Conservation (phyloP, 2,797 vertebrate genomes). For the Ceryle rudis region DNA sequence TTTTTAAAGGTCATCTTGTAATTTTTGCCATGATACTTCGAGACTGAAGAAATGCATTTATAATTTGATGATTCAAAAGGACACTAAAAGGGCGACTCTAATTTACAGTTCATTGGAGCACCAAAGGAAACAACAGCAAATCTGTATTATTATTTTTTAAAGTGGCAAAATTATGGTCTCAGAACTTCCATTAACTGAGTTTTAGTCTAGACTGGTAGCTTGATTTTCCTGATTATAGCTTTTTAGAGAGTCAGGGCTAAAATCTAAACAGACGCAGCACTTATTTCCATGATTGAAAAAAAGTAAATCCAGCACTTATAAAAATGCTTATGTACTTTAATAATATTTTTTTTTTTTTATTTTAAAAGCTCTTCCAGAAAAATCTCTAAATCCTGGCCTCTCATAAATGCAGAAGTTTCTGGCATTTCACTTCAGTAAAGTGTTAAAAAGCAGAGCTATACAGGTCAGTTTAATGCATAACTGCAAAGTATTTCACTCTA, state of each 20-base stretch:
- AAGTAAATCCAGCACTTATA: not conserved
- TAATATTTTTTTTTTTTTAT: not conserved
- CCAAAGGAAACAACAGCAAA: not conserved
- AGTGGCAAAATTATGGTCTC: not conserved
- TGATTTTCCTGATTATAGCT: constrained; percentile 5
- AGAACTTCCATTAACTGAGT: constrained; percentile 7
- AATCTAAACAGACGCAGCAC: not conserved
- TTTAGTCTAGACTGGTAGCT: not conserved
- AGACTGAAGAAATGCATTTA: constrained; percentile 6
- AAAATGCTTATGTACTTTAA: not conserved
- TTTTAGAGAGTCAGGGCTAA: not conserved
- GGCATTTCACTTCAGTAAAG: not conserved
- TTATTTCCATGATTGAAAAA: not conserved
- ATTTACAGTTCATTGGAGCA: not conserved
- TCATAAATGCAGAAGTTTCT: not conserved
- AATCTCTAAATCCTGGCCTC: not conserved
- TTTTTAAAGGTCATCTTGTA: constrained; percentile 37
- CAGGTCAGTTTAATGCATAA: not conserved
- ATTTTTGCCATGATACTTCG: constrained; percentile 11
- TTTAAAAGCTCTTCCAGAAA: constrained; percentile 6
- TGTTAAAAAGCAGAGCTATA: not conserved
- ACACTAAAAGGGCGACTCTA: not conserved
- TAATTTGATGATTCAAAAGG: constrained; percentile 39
- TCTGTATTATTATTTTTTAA: not conserved
- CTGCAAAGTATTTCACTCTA: not conserved